A percentile compares a stretch with the other conserved stretches of the same genome.
These are phyloP conservation scores for Drosophila meridionalis DNA, from an alignment of 2,888 invertebrate species.

Conservation along the genomic window DNA sequence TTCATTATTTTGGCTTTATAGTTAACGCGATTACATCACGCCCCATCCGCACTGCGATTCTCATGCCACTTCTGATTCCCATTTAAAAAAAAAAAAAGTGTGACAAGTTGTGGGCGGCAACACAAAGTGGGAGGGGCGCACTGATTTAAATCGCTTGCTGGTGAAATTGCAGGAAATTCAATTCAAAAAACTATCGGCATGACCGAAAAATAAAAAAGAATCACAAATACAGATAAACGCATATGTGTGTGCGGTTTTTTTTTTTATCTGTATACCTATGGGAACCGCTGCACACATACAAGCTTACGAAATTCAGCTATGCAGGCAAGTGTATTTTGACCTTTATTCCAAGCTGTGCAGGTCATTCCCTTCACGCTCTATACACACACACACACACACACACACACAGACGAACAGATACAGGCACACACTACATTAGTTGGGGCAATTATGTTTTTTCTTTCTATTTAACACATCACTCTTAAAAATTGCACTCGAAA, in stretches of 20 bases:
- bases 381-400: constrained; percentile 13
- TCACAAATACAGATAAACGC: constrained; percentile 3
- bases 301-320: constrained; percentile 16
- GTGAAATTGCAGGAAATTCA: constrained; percentile 75
- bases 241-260: constrained; percentile 12
- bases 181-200: constrained; percentile 64
- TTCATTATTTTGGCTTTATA: constrained; percentile 50
- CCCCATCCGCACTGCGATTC: constrained; percentile 48
- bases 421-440: constrained; percentile 3
- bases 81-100: constrained; percentile 18
- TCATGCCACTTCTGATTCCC: constrained; percentile 15
- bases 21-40: constrained; percentile 75
- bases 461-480: constrained; percentile 27
- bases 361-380: constrained; percentile 52
- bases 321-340: constrained; percentile 45
- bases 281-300: constrained; percentile 21
- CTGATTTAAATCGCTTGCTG: constrained; percentile 44
- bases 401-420: constrained; percentile 13
- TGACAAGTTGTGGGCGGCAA: constrained; percentile 38
- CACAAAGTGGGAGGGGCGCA: constrained; percentile 3
- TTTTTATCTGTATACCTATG: constrained; percentile 28
- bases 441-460: constrained; percentile 39
- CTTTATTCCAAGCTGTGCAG: constrained; percentile 54
- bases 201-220: constrained; percentile 38
- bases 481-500: constrained; percentile 43